phyloP scores from a whole-genome alignment of 2,797 vertebrate species.

The Myoxocephalus aenaeus region DNA sequence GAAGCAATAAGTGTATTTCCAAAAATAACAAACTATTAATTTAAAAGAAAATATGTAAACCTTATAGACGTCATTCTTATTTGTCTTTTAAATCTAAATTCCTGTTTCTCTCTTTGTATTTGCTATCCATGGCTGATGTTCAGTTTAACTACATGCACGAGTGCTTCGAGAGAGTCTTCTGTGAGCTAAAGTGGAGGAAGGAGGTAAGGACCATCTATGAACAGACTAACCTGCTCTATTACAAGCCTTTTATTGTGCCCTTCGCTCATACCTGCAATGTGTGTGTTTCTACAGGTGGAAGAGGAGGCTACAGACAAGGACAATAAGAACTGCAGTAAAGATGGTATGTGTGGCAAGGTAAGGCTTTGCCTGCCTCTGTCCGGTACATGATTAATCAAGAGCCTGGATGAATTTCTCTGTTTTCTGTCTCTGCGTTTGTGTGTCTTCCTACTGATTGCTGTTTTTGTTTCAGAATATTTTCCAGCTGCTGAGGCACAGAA shows the following conservation, averaged over 20 bases:
- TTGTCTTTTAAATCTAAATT: conserved; percentile 1
- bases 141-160: conserved; percentile 99
- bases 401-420: conserved; percentile 3
- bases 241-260: background rate
- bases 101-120: conserved; percentile 36
- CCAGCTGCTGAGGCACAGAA: conserved; percentile 94
- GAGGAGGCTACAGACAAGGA: conserved; percentile 90
- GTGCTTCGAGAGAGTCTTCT: conserved; percentile 98
- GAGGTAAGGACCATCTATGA: conserved; percentile 85
- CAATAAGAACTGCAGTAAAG: conserved; percentile 91
- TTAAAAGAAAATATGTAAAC: background rate
- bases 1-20: background rate
- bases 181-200: conserved; percentile 97
- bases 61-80: background rate
- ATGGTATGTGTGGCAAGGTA: conserved; percentile 93
- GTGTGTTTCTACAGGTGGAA: conserved; percentile 83
- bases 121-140: background rate
- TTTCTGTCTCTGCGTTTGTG: conserved; percentile 20
- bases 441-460: conserved; percentile 33
- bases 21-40: conserved; percentile 10
- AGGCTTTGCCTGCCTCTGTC: conserved; percentile 82
- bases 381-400: conserved; percentile 16
- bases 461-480: conserved; percentile 92
- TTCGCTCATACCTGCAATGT: background rate
- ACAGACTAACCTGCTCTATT: background rate